Base-by-base conservation (phyloP, 2,888 invertebrate species). In the Caenorhabditis sp. region DNA sequence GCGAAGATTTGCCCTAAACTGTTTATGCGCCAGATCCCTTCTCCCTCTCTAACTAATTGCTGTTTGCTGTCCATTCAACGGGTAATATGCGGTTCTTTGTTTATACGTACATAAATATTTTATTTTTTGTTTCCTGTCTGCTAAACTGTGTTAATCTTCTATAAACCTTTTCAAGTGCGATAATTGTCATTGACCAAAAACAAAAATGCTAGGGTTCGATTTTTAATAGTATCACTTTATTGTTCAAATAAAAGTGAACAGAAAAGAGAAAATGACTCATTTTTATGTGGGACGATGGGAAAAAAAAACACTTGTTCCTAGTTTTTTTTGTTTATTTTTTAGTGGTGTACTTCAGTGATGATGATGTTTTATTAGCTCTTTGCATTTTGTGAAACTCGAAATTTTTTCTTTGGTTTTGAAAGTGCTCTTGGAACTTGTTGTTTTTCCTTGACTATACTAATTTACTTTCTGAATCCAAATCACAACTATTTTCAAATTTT, bases 51-150 rank as follows among this genome's bases (percentile, higher is more conserved):
- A n/a, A n/a, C n/a, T 60, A 68, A 68, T 71, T 67, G 66, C 70
- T 65, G 38, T 56, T 43, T 38, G 56, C 67, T 72, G 72, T 62
- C 58, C 60, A 68, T 66, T 67, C 63, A 36, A 31, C 20, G 23
- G 43, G 43, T 43, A 43, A 10, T 43, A 43, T 43, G 12, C 12
- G 12, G 43, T 43, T 43, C n/a, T 43, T 43, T 43, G 43, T 43
- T 43, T 43, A 43, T 43, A 43, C 31, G 31, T 31, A 31, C 4
- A 31, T 31, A 31, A 31, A 31, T 31, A 31, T 31, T 31, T 31
- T 31, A 31, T 10, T 31, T 31, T 31, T n/a, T n/a, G n/a, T n/a
- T n/a, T n/a, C n/a, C n/a, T n/a, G n/a, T 31, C 31, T 31, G 31
- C 31, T 31, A 31, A 31, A 31, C 31, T 31, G 31, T 31, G 31